Base-by-base conservation (phyloP, 2,797 vertebrate species). In the Syncerus caffer region DNA sequence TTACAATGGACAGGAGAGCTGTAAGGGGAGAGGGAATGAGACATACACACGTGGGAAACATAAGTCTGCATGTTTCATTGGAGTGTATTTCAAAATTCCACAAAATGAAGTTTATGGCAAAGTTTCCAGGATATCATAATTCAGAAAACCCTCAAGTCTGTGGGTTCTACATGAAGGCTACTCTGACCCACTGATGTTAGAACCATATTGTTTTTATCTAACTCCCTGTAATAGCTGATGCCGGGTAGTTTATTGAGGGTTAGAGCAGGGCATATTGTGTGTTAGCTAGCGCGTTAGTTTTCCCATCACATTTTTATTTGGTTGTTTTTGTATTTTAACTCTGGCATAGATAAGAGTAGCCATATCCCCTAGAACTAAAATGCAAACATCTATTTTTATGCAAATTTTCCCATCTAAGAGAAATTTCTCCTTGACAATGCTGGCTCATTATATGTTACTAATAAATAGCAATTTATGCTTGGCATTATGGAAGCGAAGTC, bases 401-500 rank as follows among this genome's bases (percentile, higher is more conserved):
- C 62, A 85, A 89, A 92, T 55, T 85, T 92, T 74, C 85, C 82
- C 57, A 38, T 50, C 57, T 87, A 53, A 85, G 62, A 86, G 42
- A 92, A 91, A 82, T 96, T 97, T 97, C 93, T 86, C 53, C 82
- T 88, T 84, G 86, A 96, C 87, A 97, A 97, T 92, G 23, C 13
- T 82, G 90, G 51, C 85, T 50, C 74, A 16, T 94, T 98, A 90
- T 96, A 60, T 71, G 57, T 95, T 94, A 90, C 50, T 96, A 98
- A 93, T 62, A 58, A 87, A 87, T 16, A 93, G 6, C 21, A 96
- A 95, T 97, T 92, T 87, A 53, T 97, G 90, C 76, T 76, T 87
- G 45, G 45, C 11, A 82, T 89, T 91, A 57, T 17, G 67, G 62
- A 50, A 55, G 74, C 60, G 50, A 84, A 91, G 90, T 89, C 97